phyloP scores from a whole-genome alignment of 2,888 invertebrate genomes.

The Chouioia cunea region DNA sequence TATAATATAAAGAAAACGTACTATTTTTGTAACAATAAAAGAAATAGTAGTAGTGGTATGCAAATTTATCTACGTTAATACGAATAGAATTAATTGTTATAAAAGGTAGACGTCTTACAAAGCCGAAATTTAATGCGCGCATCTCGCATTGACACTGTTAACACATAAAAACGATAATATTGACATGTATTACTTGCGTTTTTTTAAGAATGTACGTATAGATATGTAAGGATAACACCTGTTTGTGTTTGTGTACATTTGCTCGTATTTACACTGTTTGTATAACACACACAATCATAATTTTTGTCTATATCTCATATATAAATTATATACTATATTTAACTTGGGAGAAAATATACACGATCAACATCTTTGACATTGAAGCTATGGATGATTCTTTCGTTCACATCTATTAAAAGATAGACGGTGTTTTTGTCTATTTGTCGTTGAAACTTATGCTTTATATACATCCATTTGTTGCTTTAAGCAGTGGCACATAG shows the following conservation, averaged over 20 bases:
- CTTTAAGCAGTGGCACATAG: slow-evolving; percentile 49
- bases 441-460: slow-evolving; percentile 33
- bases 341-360: slow-evolving; percentile 30
- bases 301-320: slow-evolving; percentile 11
- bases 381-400: slow-evolving; percentile 28
- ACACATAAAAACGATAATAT: slow-evolving; percentile 31
- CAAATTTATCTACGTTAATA: too few relatives aligned
- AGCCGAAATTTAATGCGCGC: too few relatives aligned
- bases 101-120: too few relatives aligned
- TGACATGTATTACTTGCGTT: slow-evolving; percentile 30
- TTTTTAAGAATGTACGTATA: slow-evolving; percentile 41
- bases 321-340: slow-evolving; percentile 36
- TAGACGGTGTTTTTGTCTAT: slow-evolving; percentile 14
- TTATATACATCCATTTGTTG: slow-evolving; percentile 39
- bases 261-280: slow-evolving; percentile 38
- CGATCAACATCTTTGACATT: slow-evolving; percentile 39
- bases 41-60: too few relatives aligned
- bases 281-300: slow-evolving; percentile 32
- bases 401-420: slow-evolving; percentile 32
- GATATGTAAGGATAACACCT: slow-evolving; percentile 41
- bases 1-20: too few relatives aligned
- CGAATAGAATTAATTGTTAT: too few relatives aligned
- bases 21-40: too few relatives aligned
- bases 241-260: slow-evolving; percentile 18
- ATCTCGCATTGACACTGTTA: too few relatives aligned